These are phyloP conservation scores for Sminthurides aquaticus DNA, from an alignment of 2,888 invertebrate genomes.

Conservation along the genomic window DNA sequence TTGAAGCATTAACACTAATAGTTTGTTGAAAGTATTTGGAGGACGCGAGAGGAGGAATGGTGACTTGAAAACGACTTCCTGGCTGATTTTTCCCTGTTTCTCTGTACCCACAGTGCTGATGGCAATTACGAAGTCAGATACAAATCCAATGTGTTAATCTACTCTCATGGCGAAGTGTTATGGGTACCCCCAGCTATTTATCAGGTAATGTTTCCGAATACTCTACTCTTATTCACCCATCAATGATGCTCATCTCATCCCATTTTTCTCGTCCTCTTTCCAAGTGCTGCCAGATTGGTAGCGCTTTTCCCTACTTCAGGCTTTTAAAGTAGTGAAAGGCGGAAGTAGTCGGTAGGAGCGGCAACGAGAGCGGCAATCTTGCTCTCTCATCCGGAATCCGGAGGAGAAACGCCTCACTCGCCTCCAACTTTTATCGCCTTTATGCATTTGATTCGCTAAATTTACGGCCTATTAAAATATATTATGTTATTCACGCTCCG, in stretches of 20 bases:
- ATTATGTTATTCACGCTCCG: too few relatives aligned
- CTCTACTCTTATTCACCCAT: background rate
- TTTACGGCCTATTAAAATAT: background rate
- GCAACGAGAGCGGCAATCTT: too few relatives aligned
- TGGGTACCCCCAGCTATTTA: constrained; percentile 99
- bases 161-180: constrained; percentile 89
- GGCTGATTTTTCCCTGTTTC: background rate
- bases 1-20: background rate
- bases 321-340: too few relatives aligned
- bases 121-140: constrained; percentile 99
- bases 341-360: too few relatives aligned
- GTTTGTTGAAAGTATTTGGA: background rate
- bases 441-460: background rate
- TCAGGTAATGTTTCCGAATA: constrained; percentile 54
- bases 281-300: too few relatives aligned
- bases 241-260: too few relatives aligned
- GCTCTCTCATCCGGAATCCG: too few relatives aligned
- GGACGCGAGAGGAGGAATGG: too few relatives aligned
- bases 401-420: background rate
- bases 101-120: constrained; percentile 70
- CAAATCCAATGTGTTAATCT: constrained; percentile 96
- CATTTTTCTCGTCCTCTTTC: too few relatives aligned
- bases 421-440: background rate
- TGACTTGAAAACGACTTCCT: background rate
- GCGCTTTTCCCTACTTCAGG: too few relatives aligned